Percentiles rank a stretch among this genome's conserved stretches.
Conservation (phyloP, 2,113 vertebrate genomes). For the Agapornis roseicollis region DNA sequence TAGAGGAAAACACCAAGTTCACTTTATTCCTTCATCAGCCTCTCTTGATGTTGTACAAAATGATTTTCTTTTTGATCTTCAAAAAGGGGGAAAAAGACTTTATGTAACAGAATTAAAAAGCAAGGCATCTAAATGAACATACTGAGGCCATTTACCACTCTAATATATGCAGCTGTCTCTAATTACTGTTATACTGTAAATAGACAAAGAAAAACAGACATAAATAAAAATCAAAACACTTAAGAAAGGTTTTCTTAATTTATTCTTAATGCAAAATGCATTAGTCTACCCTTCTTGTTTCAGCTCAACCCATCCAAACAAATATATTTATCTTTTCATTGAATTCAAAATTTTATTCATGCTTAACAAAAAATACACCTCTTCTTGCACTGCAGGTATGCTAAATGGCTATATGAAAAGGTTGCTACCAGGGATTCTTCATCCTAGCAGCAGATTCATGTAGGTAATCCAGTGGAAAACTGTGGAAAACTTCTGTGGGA, state of each 20-base stretch:
- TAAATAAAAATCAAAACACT: not conserved
- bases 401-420: not conserved
- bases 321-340: not conserved
- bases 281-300: not conserved
- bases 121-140: not conserved
- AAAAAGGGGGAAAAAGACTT: not conserved
- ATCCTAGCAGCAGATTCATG: not conserved
- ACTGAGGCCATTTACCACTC: not conserved
- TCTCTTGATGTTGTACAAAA: not conserved
- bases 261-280: not conserved
- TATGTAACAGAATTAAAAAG: not conserved
- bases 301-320: not conserved
- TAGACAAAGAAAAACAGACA: not conserved
- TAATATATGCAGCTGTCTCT: not conserved
- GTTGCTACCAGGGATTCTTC: not conserved
- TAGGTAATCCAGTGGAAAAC: not conserved
- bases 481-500: not conserved
- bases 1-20: not conserved
- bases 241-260: not conserved
- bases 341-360: not conserved
- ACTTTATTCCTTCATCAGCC: not conserved
- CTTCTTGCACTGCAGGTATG: not conserved
- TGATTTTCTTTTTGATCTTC: constrained; percentile 18
- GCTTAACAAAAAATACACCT: not conserved
- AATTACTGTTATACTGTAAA: not conserved